These are phyloP conservation scores for Cinara cedri DNA, from an alignment of 2,888 invertebrate genomes.

Conservation along the genomic window DNA sequence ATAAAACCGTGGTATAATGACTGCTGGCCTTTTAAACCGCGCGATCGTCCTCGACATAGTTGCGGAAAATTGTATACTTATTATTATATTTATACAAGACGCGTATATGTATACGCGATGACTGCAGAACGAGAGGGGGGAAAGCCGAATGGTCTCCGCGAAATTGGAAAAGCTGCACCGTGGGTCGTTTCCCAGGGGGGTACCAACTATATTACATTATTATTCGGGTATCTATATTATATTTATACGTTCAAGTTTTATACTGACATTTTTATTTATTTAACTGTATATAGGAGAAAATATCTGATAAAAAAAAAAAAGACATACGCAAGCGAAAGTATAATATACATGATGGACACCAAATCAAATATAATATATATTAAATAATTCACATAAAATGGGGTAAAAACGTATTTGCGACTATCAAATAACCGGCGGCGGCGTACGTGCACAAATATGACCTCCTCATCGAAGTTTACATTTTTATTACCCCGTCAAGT, in stretches of 20 bases:
- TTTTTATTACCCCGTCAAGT: background rate
- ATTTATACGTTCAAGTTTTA: background rate
- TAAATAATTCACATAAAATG: background rate
- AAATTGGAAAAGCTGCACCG: conserved; percentile 29
- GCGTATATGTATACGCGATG: background rate
- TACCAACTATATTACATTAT: too few species aligned
- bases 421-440: too few species aligned
- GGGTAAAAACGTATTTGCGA: background rate
- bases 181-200: background rate
- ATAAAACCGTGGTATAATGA: conserved; percentile 54
- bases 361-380: conserved; percentile 7
- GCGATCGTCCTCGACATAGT: conserved; percentile 32
- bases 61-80: conserved; percentile 3
- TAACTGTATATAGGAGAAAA: too few species aligned
- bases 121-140: background rate
- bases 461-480: too few species aligned
- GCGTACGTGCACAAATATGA: too few species aligned
- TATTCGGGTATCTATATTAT: background rate
- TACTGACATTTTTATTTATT: conserved; percentile 16
- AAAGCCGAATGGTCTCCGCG: background rate
- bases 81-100: background rate
- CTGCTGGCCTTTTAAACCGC: conserved; percentile 37
- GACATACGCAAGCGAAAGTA: background rate
- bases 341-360: too few species aligned
- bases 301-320: conserved; percentile 41